Conservation (phyloP, 2,888 invertebrate species). For the Poecilobothrus nobilitatus region DNA sequence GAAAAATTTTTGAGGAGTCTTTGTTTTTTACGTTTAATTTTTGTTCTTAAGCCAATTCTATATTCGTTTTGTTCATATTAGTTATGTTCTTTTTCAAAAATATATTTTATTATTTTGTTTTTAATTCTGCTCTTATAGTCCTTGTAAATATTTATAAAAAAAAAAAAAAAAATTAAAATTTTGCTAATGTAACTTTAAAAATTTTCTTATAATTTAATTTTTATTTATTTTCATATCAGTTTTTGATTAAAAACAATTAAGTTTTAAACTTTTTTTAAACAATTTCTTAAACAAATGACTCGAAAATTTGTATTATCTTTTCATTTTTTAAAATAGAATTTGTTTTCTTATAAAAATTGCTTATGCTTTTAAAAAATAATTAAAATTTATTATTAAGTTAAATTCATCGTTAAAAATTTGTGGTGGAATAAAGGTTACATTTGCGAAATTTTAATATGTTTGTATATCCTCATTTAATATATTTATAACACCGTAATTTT, state of each 20-base stretch:
- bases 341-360: too few species aligned
- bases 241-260: too few species aligned
- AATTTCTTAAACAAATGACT: too few species aligned
- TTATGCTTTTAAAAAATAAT: too few species aligned
- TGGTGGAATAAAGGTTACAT: background rate
- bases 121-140: conserved; percentile 5
- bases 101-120: background rate
- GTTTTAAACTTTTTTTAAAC: too few species aligned
- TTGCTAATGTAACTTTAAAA: background rate
- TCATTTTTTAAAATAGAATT: too few species aligned
- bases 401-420: too few species aligned
- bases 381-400: too few species aligned
- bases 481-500: background rate
- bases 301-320: too few species aligned
- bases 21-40: conserved; percentile 30
- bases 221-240: background rate
- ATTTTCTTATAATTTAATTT: background rate
- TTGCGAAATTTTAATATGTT: background rate
- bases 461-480: conserved; percentile 1
- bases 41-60: conserved; percentile 10
- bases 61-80: conserved; percentile 1
- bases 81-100: background rate
- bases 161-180: background rate
- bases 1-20: conserved; percentile 12
- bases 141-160: background rate